These are phyloP conservation scores for Phaetusa simplex DNA, from an alignment of 2,113 vertebrate genomes.

Conservation along the genomic window DNA sequence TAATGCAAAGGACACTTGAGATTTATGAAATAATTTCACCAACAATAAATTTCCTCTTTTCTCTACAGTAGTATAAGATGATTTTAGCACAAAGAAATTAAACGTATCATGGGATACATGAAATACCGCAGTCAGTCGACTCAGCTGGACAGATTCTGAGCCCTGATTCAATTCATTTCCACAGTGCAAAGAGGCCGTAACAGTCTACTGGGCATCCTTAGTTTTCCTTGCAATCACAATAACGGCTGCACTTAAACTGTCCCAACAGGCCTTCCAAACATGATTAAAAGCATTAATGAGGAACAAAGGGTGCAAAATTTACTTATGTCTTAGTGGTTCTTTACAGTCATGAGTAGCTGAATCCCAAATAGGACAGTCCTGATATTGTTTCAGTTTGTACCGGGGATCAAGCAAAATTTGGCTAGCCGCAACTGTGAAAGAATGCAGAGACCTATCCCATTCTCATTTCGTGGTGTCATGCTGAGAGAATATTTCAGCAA, in stretches of 20 bases:
- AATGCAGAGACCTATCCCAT: neutral
- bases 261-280: neutral
- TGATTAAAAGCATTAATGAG: neutral
- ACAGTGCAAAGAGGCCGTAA: neutral
- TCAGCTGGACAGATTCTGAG: neutral
- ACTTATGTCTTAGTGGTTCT: neutral
- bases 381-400: neutral
- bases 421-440: neutral
- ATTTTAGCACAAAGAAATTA: constrained; percentile 35
- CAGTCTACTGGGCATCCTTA: neutral
- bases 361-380: neutral
- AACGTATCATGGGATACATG: neutral
- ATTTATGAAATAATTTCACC: constrained; percentile 51
- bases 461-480: neutral
- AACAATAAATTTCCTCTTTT: constrained; percentile 25
- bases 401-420: neutral
- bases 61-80: neutral
- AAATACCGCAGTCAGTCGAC: neutral
- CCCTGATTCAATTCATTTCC: neutral
- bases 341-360: neutral
- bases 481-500: neutral
- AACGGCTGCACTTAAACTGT: neutral
- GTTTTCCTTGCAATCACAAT: neutral
- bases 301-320: neutral
- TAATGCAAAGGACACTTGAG: neutral